Conservation (phyloP, 2,113 vertebrate genomes). For the Nyctibius bracteatus region DNA sequence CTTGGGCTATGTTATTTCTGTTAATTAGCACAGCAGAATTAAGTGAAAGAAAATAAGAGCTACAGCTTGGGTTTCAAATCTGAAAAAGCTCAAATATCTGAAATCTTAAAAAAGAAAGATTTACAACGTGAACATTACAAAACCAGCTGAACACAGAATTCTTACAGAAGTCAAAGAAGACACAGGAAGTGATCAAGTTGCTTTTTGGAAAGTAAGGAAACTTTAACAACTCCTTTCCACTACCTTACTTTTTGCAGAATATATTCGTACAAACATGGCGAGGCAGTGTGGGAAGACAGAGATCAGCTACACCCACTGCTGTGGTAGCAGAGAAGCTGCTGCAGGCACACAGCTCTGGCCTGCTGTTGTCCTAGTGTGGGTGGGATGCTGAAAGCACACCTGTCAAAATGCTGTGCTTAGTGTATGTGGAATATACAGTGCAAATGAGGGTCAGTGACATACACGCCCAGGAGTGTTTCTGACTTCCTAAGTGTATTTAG, state of each 20-base stretch:
- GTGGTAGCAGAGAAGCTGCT: neutral
- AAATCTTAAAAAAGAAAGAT: neutral
- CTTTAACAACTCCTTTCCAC: neutral
- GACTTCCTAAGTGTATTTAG: neutral
- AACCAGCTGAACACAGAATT: neutral
- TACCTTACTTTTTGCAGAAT: neutral
- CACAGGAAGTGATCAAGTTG: neutral
- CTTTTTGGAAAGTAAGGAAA: neutral
- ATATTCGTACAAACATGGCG: neutral
- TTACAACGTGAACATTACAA: neutral
- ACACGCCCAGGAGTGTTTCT: neutral
- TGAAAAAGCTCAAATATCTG: neutral
- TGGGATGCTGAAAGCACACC: neutral
- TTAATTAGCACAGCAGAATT: neutral
- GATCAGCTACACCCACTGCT: neutral
- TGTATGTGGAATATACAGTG: neutral
- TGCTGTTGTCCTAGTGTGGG: neutral
- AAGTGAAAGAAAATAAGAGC: neutral
- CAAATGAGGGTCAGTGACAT: neutral
- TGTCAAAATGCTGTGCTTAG: neutral
- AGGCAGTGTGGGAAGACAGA: neutral
- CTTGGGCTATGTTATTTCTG: neutral
- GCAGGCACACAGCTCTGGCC: neutral
- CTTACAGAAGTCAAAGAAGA: neutral
- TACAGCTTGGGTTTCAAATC: neutral